Base-by-base conservation (phyloP, 2,888 invertebrate genomes). In the Altica lythri region DNA sequence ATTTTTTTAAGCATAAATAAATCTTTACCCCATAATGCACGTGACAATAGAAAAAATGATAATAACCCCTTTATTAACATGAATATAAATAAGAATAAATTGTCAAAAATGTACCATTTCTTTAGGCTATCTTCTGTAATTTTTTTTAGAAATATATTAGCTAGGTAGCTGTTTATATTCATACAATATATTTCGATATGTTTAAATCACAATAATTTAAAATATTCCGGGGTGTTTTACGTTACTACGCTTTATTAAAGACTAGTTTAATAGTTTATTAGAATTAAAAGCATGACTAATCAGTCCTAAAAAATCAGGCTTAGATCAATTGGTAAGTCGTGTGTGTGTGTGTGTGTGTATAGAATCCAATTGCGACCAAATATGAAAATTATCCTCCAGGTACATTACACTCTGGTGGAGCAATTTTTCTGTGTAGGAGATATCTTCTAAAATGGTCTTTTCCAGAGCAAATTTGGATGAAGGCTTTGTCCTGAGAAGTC, bases 11-110 rank as follows among this genome's bases (percentile, higher is more conserved):
- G 62, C 59, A 59, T 56, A 56, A 40, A 60, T 60, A 55, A 62
- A 58, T 62, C 62, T 61, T 59, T 59, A 32, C 25, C 38, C 40
- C 40, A 16, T 25, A 10, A 29, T 62, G 62, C 62, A 62, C 59
- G 63, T 54, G 52, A 57, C 50, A 57, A 55, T 57, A 53, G 47
- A 44, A 59, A 55, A 55, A 46, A 12, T n/a, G 10, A 37, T n/a
- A 25, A 25, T 37, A 60, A 55, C 46, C 52, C 50, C 51, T 35
- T 30, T 40, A 56, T 47, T 53, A 60, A 56, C 59, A 62, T 60
- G 61, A 61, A 60, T 61, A 61, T 61, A 60, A 60, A 60, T 58
- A 55, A 61, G 46, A 40, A 57, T 54, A 55, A 51, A 48, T 37
- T 38, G 38, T 46, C 13, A 44, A 43, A 37, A 54, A 46, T 60